phyloP scores from a whole-genome alignment of 2,888 invertebrate species.

The Tachina grossa region DNA sequence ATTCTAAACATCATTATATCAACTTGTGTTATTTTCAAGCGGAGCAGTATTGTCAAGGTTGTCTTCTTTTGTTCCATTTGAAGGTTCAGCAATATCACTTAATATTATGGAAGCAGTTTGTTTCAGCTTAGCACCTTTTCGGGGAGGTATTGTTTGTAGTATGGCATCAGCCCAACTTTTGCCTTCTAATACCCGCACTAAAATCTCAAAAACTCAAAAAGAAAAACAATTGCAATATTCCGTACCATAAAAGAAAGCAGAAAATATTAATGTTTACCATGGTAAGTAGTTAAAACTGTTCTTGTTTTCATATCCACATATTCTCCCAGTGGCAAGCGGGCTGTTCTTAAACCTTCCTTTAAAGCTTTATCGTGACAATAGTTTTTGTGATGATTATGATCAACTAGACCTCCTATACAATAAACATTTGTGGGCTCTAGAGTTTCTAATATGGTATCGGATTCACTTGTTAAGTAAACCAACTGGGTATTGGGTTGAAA shows the following conservation, averaged over 20 bases:
- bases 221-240: conserved; percentile 48
- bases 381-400: conserved; percentile 98
- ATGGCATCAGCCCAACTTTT: conserved; percentile 91
- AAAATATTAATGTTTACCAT: conserved; percentile 86
- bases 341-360: conserved; percentile 90
- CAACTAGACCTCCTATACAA: conserved; percentile 98
- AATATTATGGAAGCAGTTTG: not conserved
- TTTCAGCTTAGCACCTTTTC: conserved; percentile 87
- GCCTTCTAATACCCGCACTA: conserved; percentile 90
- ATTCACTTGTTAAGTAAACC: conserved; percentile 97
- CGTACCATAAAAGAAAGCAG: not conserved
- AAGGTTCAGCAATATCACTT: not conserved
- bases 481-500: conserved; percentile 89
- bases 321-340: conserved; percentile 93
- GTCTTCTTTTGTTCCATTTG: not conserved
- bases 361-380: conserved; percentile 92
- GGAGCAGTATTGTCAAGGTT: not conserved
- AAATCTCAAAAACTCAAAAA: conserved; percentile 91
- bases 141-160: conserved; percentile 88
- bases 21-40: not conserved
- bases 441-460: conserved; percentile 90
- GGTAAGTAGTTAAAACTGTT: conserved; percentile 97
- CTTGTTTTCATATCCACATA: conserved; percentile 95
- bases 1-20: too few relatives aligned
- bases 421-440: conserved; percentile 92